phyloP scores from a whole-genome alignment of 1,140 invertebrate genomes.

The Drosophila obscura region DNA sequence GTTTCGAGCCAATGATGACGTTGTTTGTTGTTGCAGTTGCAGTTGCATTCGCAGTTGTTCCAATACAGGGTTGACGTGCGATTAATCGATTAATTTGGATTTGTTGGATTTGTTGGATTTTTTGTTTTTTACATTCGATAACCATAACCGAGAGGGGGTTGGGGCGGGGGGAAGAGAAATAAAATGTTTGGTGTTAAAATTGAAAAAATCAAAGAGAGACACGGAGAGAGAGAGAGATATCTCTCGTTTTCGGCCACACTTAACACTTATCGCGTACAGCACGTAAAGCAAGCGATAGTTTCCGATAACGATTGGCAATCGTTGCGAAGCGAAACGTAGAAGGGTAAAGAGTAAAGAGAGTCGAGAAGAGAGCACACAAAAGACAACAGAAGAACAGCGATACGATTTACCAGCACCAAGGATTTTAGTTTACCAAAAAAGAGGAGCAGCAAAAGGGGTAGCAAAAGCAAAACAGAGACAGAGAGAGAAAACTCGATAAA shows the following conservation, averaged over 20 bases:
- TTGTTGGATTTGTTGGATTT: conserved; percentile 18
- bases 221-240: conserved; percentile 46
- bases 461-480: conserved; percentile 1
- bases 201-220: conserved; percentile 33
- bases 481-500: conserved; percentile 20
- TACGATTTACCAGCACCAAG: conserved; percentile 34
- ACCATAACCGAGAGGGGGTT: conserved; percentile 66
- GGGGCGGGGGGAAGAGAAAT: conserved; percentile 57
- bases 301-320: conserved; percentile 18
- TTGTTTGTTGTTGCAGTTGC: conserved; percentile 14
- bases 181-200: conserved; percentile 59
- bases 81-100: conserved; percentile 71
- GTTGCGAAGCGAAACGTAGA: not conserved
- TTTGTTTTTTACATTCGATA: conserved; percentile 56
- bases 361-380: conserved; percentile 12
- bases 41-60: conserved; percentile 25
- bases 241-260: no score
- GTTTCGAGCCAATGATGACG: conserved; percentile 3
- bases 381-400: conserved; percentile 10
- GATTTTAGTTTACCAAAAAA: conserved; percentile 49
- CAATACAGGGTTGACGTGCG: conserved; percentile 52
- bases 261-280: no score
- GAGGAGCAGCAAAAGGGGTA: not conserved
- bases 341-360: no score
- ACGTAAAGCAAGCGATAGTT: no score